These are phyloP conservation scores for Leptinotarsa lineolata DNA, from an alignment of 1,140 invertebrate species.

Conservation along the genomic window DNA sequence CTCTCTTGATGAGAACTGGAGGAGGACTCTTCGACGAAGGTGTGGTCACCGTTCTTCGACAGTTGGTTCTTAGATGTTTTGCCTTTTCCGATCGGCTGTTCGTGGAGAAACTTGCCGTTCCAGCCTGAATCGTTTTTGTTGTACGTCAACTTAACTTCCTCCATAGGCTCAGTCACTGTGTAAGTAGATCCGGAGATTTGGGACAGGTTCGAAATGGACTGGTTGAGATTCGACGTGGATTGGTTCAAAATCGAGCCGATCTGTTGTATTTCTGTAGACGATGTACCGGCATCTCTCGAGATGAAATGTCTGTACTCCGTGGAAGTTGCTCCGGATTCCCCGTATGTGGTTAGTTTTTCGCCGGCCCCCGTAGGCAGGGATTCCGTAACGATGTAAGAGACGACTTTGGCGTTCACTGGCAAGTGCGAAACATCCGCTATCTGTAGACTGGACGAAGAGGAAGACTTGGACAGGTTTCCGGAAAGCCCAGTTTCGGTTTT, in stretches of 20 bases:
- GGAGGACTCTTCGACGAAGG: conserved; percentile 41
- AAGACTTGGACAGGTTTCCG: conserved; percentile 46
- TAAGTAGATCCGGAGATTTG: conserved; percentile 48
- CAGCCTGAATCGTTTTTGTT: conserved; percentile 59
- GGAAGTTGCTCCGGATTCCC: conserved; percentile 46
- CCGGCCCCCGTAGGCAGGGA: conserved; percentile 47
- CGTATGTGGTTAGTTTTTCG: conserved; percentile 55
- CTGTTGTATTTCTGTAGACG: conserved; percentile 47
- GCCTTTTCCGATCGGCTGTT: conserved; percentile 49
- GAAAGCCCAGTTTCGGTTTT: conserved; percentile 29
- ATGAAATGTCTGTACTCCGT: conserved; percentile 53
- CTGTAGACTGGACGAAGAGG: conserved; percentile 51
- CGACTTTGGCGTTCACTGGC: conserved; percentile 45
- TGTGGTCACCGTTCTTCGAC: conserved; percentile 20
- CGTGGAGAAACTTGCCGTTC: conserved; percentile 60
- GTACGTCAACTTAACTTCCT: conserved; percentile 49
- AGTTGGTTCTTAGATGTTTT: conserved; percentile 32
- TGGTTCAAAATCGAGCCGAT: conserved; percentile 50
- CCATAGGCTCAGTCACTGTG: conserved; percentile 54
- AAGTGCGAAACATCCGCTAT: conserved; percentile 54
- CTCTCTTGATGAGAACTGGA: conserved; percentile 43
- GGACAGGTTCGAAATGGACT: conserved; percentile 48
- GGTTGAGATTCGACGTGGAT: conserved; percentile 46
- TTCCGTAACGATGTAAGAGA: conserved; percentile 53
- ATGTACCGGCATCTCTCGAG: conserved; percentile 21